These are phyloP conservation scores for Anas bahamensis DNA, from an alignment of 2,797 vertebrate genomes.

Conservation along the genomic window DNA sequence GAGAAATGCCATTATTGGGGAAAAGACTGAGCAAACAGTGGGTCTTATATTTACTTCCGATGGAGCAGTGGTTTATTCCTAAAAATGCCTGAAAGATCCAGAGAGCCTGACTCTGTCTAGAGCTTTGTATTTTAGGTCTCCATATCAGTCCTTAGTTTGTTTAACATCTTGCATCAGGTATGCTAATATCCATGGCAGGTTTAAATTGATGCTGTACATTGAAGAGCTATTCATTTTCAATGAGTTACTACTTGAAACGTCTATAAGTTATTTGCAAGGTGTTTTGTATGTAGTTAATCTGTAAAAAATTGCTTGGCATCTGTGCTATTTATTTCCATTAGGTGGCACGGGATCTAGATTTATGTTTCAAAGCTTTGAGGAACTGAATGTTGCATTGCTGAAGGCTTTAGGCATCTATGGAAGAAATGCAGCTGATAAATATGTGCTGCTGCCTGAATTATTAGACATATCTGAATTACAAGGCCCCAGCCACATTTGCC, in stretches of 20 bases:
- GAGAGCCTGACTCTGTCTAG: background rate
- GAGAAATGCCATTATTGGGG: background rate
- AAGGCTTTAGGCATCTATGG: background rate
- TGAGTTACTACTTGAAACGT: background rate
- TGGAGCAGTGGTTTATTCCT: background rate
- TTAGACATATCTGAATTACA: background rate
- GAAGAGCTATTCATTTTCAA: background rate
- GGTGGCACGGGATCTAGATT: background rate
- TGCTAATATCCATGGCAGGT: background rate
- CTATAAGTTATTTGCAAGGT: background rate
- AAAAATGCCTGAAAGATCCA: background rate
- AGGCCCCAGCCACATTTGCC: background rate
- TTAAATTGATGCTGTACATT: background rate
- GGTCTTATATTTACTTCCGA: background rate
- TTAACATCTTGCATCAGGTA: background rate
- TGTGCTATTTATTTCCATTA: conserved; percentile 23
- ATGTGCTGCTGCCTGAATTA: conserved; percentile 12
- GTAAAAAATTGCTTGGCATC: conserved; percentile 18
- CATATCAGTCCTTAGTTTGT: background rate
- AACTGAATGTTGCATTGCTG: background rate
- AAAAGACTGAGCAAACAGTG: background rate
- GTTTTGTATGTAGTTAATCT: conserved; percentile 21
- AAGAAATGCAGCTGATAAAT: background rate
- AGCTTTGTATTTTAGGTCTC: background rate
- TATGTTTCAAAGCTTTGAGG: background rate